Conservation (phyloP, 2,797 vertebrate species). For the Rhadinocentrus ornatus region DNA sequence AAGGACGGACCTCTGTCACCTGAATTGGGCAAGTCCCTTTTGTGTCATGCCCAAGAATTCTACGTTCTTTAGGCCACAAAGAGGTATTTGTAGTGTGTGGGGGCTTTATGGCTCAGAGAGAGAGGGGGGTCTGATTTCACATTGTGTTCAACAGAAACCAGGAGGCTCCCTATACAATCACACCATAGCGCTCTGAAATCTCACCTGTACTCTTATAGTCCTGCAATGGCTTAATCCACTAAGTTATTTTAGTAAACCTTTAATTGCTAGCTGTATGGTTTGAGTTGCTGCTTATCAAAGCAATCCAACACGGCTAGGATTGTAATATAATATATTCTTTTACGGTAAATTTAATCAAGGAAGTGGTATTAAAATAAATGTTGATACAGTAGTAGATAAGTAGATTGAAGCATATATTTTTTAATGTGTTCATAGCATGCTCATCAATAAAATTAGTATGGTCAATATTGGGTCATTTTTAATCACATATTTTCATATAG, state of each 20-base stretch:
- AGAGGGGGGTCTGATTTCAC: slow-evolving; percentile 77
- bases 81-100: slow-evolving; percentile 73
- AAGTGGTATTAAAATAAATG: neutral
- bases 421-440: neutral
- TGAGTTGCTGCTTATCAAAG: slow-evolving; percentile 17
- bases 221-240: slow-evolving; percentile 46
- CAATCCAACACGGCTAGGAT: slow-evolving; percentile 8
- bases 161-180: slow-evolving; percentile 65
- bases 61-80: slow-evolving; percentile 74
- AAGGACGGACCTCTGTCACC: slow-evolving; percentile 56
- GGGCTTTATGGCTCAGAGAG: slow-evolving; percentile 65
- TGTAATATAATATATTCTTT: slow-evolving; percentile 38
- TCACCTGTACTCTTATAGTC: slow-evolving; percentile 42
- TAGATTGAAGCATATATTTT: neutral
- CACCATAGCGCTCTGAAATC: slow-evolving; percentile 47
- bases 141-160: slow-evolving; percentile 73
- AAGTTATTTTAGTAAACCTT: slow-evolving; percentile 56
- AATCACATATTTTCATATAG: neutral
- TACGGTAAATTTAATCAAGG: neutral
- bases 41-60: slow-evolving; percentile 71
- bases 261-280: slow-evolving; percentile 47
- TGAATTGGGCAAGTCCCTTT: slow-evolving; percentile 58
- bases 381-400: neutral
- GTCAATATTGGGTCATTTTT: too few relatives aligned
- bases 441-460: too few relatives aligned